Conservation (phyloP, 92 coral and sea anemone genomes). For the Umimayanthus chanpuru region DNA sequence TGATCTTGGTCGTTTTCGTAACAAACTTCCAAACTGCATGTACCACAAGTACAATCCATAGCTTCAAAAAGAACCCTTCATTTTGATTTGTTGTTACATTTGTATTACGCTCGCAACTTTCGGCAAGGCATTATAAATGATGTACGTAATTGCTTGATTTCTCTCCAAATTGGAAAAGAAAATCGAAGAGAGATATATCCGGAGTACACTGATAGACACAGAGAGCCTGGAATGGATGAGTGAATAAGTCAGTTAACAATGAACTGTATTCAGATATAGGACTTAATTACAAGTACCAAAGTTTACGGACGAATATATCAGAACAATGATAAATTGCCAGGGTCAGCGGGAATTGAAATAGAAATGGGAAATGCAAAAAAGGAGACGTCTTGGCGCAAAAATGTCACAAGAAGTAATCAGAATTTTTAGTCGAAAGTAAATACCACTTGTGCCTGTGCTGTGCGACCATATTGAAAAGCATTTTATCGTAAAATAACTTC, state of each 20-base stretch:
- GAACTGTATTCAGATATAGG: background rate
- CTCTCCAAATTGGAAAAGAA: too few relatives aligned
- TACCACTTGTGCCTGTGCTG: too few relatives aligned
- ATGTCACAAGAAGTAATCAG: too few relatives aligned
- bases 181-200: too few relatives aligned
- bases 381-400: background rate
- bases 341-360: background rate
- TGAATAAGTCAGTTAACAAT: background rate
- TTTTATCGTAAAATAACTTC: too few relatives aligned
- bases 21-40: too few relatives aligned
- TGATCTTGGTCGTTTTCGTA: background rate
- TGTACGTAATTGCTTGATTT: background rate
- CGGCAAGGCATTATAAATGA: background rate
- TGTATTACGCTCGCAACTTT: background rate
- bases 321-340: background rate
- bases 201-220: background rate
- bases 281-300: background rate
- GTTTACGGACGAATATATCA: too few relatives aligned
- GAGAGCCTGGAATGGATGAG: background rate
- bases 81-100: background rate
- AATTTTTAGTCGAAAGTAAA: background rate
- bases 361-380: background rate
- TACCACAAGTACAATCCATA: background rate
- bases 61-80: background rate
- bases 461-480: too few relatives aligned